Conservation (phyloP, 1,140 invertebrate genomes). For the Ganaspis sp. region DNA sequence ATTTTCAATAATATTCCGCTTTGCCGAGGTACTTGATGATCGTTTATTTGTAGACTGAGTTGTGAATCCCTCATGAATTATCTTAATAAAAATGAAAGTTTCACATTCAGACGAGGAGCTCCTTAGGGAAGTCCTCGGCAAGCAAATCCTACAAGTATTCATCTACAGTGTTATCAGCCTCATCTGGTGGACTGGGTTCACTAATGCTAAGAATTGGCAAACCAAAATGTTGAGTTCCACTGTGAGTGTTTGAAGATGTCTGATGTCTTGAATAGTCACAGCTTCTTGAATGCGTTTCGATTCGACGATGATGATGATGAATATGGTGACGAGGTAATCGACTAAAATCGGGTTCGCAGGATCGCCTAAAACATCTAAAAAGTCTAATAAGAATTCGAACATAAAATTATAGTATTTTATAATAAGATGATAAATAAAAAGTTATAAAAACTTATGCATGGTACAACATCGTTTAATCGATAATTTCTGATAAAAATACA, state of each 20-base stretch:
- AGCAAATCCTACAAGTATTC: constrained; percentile 75
- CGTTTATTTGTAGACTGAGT: not conserved
- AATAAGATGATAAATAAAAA: too few relatives aligned
- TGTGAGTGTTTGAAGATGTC: constrained; percentile 74
- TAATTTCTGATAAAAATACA: too few relatives aligned
- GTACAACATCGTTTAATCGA: too few relatives aligned
- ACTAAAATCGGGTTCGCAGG: constrained; percentile 63
- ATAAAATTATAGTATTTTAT: too few relatives aligned
- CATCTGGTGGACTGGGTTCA: constrained; percentile 85
- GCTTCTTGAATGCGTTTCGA: constrained; percentile 64
- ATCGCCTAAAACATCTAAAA: constrained; percentile 58
- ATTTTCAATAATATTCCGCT: not conserved
- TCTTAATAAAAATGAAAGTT: not conserved
- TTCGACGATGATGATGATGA: constrained; percentile 59
- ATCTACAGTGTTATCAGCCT: constrained; percentile 75
- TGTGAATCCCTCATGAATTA: not conserved
- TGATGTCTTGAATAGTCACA: constrained; percentile 64
- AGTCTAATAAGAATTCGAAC: not conserved
- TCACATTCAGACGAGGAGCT: constrained; percentile 70
- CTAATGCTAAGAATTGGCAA: constrained; percentile 86
- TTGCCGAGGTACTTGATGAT: constrained; percentile 16
- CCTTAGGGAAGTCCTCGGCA: constrained; percentile 72
- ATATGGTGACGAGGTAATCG: constrained; percentile 51
- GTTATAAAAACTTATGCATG: too few relatives aligned
- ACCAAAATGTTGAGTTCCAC: constrained; percentile 80